Conservation (phyloP, 2,797 vertebrate species). For the Alca torda region DNA sequence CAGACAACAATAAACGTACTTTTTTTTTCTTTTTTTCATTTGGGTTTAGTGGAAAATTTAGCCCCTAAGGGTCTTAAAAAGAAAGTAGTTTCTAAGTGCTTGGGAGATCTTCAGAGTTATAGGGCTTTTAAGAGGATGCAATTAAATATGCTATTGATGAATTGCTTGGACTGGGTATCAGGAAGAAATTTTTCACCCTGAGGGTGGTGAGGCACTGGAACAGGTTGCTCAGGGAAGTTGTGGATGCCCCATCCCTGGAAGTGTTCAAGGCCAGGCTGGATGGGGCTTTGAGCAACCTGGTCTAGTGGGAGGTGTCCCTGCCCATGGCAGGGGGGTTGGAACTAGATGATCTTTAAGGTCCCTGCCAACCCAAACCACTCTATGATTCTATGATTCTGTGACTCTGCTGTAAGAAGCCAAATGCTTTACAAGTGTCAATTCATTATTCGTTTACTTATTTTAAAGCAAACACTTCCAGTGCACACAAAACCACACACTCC, state of each 20-base stretch:
- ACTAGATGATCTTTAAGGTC: neutral
- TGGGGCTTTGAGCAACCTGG: neutral
- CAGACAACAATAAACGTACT: neutral
- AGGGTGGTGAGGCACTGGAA: neutral
- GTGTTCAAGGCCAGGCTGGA: neutral
- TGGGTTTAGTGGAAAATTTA: neutral
- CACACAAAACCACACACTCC: neutral
- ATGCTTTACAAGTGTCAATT: neutral
- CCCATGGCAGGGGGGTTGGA: neutral
- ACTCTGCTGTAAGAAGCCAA: neutral
- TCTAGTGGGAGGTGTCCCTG: neutral
- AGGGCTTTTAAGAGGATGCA: neutral
- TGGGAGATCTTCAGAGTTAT: neutral
- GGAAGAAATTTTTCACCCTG: neutral
- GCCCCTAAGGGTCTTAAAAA: neutral
- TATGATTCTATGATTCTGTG: neutral
- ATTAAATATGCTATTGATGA: neutral
- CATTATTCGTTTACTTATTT: neutral
- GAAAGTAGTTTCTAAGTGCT: neutral
- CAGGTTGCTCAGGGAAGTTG: neutral
- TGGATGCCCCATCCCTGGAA: neutral
- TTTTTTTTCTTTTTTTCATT: neutral
- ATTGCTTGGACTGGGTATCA: neutral
- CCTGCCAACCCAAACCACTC: neutral
- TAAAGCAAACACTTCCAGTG: neutral